A percentile compares a stretch with the other conserved stretches of the same genome.
These are phyloP conservation scores for Macrophya annulata DNA, from an alignment of 2,888 invertebrate genomes.

Conservation along the genomic window DNA sequence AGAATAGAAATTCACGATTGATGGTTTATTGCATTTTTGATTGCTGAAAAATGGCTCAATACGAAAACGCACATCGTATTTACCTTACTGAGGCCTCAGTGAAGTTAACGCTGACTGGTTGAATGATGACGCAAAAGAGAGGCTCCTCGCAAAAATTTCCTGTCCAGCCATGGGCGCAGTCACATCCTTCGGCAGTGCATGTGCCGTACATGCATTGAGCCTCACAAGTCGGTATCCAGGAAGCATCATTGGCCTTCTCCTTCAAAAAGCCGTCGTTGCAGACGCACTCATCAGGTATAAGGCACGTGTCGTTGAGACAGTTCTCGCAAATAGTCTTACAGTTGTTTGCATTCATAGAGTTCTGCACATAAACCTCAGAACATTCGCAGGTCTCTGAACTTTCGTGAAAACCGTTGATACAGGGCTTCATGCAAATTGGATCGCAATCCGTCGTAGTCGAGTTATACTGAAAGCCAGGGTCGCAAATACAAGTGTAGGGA, in stretches of 20 bases:
- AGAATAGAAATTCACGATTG: background rate
- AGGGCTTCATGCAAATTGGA: conserved; percentile 62
- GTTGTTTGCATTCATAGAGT: conserved; percentile 55
- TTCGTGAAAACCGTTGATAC: conserved; percentile 60
- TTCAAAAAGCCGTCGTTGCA: conserved; percentile 68
- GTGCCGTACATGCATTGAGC: conserved; percentile 71
- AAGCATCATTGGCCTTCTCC: conserved; percentile 26
- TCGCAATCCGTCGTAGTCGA: conserved; percentile 59
- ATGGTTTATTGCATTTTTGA: background rate
- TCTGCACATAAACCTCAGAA: conserved; percentile 61
- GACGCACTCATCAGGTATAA: conserved; percentile 69
- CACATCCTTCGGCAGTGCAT: conserved; percentile 70
- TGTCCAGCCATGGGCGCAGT: conserved; percentile 69
- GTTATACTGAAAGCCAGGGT: conserved; percentile 68
- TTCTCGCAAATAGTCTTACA: conserved; percentile 70
- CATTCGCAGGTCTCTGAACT: conserved; percentile 75
- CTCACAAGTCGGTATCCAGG: conserved; percentile 64
- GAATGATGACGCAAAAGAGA: conserved; percentile 60
- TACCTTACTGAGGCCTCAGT: conserved; percentile 5
- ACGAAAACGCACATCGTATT: background rate
- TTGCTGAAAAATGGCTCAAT: background rate
- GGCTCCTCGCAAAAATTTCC: conserved; percentile 66
- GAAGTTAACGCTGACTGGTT: background rate
- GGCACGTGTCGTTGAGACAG: conserved; percentile 75
- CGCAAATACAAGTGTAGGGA: conserved; percentile 74